phyloP scores from a whole-genome alignment of 2,888 invertebrate genomes.

The Alviniconcha strummeri region DNA sequence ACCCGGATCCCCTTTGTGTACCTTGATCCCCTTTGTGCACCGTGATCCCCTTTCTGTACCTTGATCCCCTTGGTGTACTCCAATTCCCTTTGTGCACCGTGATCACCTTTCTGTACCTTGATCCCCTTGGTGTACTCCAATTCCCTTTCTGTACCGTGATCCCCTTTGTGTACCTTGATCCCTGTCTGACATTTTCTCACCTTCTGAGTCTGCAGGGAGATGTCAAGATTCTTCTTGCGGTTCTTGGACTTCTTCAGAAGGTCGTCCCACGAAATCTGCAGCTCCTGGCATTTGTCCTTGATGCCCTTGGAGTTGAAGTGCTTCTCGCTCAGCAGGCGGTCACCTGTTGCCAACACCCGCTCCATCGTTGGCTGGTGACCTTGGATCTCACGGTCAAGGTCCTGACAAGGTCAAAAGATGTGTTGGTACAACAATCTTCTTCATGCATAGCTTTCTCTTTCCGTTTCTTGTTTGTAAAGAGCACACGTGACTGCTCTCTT shows the following conservation, averaged over 20 bases:
- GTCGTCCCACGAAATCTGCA: slow-evolving; percentile 84
- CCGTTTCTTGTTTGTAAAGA: neutral
- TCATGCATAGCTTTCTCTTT: neutral
- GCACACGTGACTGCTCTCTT: neutral
- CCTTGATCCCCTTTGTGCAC: no score
- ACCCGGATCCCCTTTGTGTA: no score
- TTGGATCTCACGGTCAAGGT: slow-evolving; percentile 90
- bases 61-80: no score
- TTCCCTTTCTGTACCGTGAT: no score
- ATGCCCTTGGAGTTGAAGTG: slow-evolving; percentile 90
- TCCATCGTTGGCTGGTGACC: slow-evolving; percentile 91
- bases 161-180: no score
- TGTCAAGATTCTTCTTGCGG: slow-evolving; percentile 86
- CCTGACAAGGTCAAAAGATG: slow-evolving; percentile 74
- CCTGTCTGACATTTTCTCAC: slow-evolving; percentile 44
- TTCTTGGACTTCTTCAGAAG: slow-evolving; percentile 83
- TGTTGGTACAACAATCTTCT: no score
- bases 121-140: no score
- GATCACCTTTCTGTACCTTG: no score
- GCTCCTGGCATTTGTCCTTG: slow-evolving; percentile 82
- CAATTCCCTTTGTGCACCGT: no score
- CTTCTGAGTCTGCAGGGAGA: slow-evolving; percentile 92
- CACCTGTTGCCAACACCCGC: slow-evolving; percentile 87
- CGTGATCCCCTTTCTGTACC: no score
- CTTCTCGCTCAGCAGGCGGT: slow-evolving; percentile 82